Base-by-base conservation (phyloP, 2,797 vertebrate genomes). In the Perodicticus potto region DNA sequence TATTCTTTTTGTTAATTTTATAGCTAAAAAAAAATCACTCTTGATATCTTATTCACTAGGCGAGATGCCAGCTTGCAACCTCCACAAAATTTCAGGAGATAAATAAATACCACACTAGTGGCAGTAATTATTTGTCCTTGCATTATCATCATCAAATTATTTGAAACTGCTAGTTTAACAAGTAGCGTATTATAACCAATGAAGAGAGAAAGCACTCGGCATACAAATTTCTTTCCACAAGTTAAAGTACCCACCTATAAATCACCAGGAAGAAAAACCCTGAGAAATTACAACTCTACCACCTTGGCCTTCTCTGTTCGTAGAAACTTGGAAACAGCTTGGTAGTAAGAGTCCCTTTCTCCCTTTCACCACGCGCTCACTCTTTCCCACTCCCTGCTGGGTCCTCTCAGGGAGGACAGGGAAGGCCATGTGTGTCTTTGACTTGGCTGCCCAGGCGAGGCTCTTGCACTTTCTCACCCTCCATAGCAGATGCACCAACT, bases 1-100 rank as follows among this genome's bases (percentile, higher is more conserved):
- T 98, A 97, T 98, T 98, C 70, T 2, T 65, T 96, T 96, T 96
- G 87, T 96, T 97, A 94, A 96, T 97, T 97, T 97, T 97, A 12
- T 97, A 93, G 91, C 89, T 96, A 20, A 83, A 95, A 90, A 91
- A 53, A 53, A 53, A 16, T 32, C 17, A 29, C 90, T 97, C 97
- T 98, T 97, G 32, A 73, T 97, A 97, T 93, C 45, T 96, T 94
- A 57, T 85, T 97, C 93, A 87, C 67, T 80, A 93, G 65, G 86
- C 82, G 3, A 92, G 69, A 93, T 94, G 94, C 86, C 95, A 96
- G 96, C 74, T 70, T 91, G 49, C 53, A 94, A 89, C 97, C 86
- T 93, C 96, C 96, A 34, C 84, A 86, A 96, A 97, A 94, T 29
- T 88, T 90, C 55, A 55, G 45, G 63, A 97, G 93, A 85, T 96